phyloP scores from a whole-genome alignment of 2,113 vertebrate genomes.

The Rhea americana region DNA sequence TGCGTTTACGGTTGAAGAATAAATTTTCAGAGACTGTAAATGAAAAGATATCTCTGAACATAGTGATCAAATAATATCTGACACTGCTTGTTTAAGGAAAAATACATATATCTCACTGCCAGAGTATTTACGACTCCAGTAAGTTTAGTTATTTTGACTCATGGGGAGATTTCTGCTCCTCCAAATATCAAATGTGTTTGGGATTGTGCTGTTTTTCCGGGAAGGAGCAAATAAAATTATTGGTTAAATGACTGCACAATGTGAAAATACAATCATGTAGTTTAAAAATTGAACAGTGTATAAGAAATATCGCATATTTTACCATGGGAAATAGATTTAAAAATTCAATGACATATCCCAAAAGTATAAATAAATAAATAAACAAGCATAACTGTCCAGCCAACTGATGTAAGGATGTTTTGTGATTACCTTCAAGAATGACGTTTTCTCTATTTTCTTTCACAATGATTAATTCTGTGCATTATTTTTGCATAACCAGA shows the following conservation, averaged over 20 bases:
- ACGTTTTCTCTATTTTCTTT: neutral
- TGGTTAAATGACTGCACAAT: slow-evolving; percentile 2
- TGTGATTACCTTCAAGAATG: neutral
- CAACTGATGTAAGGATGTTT: neutral
- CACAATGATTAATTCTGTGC: neutral
- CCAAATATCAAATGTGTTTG: slow-evolving; percentile 25
- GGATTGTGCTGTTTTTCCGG: neutral
- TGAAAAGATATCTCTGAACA: slow-evolving; percentile 55
- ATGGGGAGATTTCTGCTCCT: slow-evolving; percentile 25
- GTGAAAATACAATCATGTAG: neutral
- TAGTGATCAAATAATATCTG: slow-evolving; percentile 63
- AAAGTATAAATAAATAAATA: slow-evolving; percentile 22
- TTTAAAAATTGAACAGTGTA: slow-evolving; percentile 3
- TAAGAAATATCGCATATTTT: slow-evolving; percentile 22
- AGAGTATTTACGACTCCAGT: slow-evolving; percentile 60
- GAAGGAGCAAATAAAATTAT: slow-evolving; percentile 32
- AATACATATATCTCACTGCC: slow-evolving; percentile 52
- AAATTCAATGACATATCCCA: slow-evolving; percentile 11
- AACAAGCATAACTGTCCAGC: neutral
- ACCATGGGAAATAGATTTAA: slow-evolving; percentile 4
- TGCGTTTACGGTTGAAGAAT: slow-evolving; percentile 57
- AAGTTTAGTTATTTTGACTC: slow-evolving; percentile 53
- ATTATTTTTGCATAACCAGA: neutral
- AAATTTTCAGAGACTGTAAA: slow-evolving; percentile 67
- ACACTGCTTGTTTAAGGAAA: slow-evolving; percentile 62